These are phyloP conservation scores for Knipowitschia caucasica DNA, from an alignment of 2,797 vertebrate genomes.

Conservation along the genomic window DNA sequence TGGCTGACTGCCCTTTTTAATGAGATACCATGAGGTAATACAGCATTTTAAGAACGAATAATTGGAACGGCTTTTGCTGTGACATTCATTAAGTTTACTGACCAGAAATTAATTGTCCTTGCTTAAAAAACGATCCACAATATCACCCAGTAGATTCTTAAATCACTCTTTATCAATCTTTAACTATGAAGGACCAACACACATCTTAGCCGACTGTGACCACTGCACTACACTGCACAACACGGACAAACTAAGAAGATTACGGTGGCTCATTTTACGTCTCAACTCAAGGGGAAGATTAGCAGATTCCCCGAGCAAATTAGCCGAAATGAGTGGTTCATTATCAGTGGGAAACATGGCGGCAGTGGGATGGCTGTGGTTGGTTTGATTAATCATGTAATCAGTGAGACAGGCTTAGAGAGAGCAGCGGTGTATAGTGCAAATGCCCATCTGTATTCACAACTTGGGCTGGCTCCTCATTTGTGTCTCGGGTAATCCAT, in stretches of 20 bases:
- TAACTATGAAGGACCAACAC: not conserved
- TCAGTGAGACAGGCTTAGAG: slow-evolving; percentile 31
- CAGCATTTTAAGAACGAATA: slow-evolving; percentile 5
- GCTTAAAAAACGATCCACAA: not conserved
- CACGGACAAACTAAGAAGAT: slow-evolving; percentile 44
- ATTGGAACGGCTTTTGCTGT: slow-evolving; percentile 8
- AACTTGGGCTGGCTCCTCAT: slow-evolving; percentile 6
- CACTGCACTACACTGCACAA: slow-evolving; percentile 3
- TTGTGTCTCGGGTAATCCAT: not conserved
- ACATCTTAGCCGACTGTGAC: slow-evolving; percentile 31
- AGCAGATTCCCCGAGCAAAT: slow-evolving; percentile 59
- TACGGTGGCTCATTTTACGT: slow-evolving; percentile 55
- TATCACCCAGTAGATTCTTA: not conserved
- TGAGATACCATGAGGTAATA: slow-evolving; percentile 6
- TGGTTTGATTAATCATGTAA: slow-evolving; percentile 53
- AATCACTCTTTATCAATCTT: not conserved
- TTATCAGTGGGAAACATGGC: slow-evolving; percentile 55
- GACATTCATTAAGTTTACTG: slow-evolving; percentile 12
- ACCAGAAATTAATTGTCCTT: slow-evolving; percentile 9
- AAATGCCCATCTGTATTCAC: slow-evolving; percentile 6
- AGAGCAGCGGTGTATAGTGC: slow-evolving; percentile 2
- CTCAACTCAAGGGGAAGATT: slow-evolving; percentile 66
- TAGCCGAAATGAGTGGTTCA: slow-evolving; percentile 60
- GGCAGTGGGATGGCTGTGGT: slow-evolving; percentile 43
- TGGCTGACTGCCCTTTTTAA: slow-evolving; percentile 11